Conservation (phyloP, 2,797 vertebrate species). For the Valencia hispanica region DNA sequence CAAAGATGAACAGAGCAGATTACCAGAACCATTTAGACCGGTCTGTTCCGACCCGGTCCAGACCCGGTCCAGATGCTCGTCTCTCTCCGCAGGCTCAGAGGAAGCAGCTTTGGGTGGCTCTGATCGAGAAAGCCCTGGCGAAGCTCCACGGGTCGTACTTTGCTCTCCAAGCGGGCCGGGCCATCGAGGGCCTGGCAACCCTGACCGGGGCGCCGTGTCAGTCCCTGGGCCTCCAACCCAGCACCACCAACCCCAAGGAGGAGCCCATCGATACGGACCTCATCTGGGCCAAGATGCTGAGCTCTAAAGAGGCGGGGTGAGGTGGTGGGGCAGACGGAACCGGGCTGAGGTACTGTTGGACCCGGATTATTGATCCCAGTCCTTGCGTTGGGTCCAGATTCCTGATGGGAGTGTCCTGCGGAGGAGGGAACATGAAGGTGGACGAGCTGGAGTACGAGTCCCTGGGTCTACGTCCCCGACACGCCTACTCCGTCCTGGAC, state of each 20-base stretch:
- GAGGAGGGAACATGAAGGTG: slow-evolving; percentile 96
- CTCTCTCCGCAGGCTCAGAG: slow-evolving; percentile 85
- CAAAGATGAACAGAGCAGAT: too few relatives aligned
- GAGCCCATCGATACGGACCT: slow-evolving; percentile 96
- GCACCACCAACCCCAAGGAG: slow-evolving; percentile 93
- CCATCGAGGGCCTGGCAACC: slow-evolving; percentile 94
- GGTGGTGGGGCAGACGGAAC: rapidly evolving
- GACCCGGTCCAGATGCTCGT: too few relatives aligned
- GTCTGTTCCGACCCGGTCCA: too few relatives aligned
- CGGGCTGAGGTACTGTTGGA: neutral
- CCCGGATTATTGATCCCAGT: neutral
- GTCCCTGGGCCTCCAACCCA: slow-evolving; percentile 94
- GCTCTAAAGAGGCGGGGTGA: slow-evolving; percentile 97
- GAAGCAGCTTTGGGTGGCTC: slow-evolving; percentile 95
- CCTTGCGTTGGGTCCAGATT: slow-evolving; percentile 78
- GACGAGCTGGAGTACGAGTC: slow-evolving; percentile 89
- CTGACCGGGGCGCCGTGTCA: slow-evolving; percentile 94
- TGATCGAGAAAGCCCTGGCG: slow-evolving; percentile 95
- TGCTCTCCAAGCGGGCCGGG: slow-evolving; percentile 91
- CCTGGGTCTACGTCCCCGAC: slow-evolving; percentile 90
- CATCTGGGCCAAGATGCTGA: slow-evolving; percentile 98
- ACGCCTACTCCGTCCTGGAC: slow-evolving; percentile 92
- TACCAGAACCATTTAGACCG: too few relatives aligned
- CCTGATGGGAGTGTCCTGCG: slow-evolving; percentile 94
- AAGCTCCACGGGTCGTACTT: slow-evolving; percentile 97